Evolutionary conservation across 2,113 vertebrate genomes (phyloP).

Genomic region (Brachirus orientalis): DNA sequence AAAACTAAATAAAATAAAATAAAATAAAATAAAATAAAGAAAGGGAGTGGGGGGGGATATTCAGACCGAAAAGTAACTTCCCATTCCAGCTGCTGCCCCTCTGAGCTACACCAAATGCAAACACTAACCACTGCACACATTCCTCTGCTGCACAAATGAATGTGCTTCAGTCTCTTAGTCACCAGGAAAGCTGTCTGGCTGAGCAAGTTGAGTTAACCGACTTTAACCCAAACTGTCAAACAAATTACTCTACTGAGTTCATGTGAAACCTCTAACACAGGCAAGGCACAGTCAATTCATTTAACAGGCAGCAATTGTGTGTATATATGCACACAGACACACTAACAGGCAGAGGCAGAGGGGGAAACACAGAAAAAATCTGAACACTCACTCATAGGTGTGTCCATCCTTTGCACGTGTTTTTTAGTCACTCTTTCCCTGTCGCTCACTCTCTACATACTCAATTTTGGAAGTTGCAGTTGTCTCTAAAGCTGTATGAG

Average conservation of each 20-base stretch:
- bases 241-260: slow-evolving; percentile 17
- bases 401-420: slow-evolving; percentile 45
- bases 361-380: slow-evolving; percentile 17
- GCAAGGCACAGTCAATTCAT: slow-evolving; percentile 13
- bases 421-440: slow-evolving; percentile 23
- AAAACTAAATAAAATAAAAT: background rate
- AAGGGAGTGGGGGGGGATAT: background rate
- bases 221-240: slow-evolving; percentile 22
- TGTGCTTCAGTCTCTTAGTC: slow-evolving; percentile 14
- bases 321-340: background rate
- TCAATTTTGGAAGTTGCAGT: slow-evolving; percentile 16
- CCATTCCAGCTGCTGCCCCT: slow-evolving; percentile 21
- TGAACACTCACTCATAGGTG: slow-evolving; percentile 34
- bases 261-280: slow-evolving; percentile 19
- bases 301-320: slow-evolving; percentile 14
- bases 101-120: slow-evolving; percentile 38
- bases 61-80: too few relatives aligned
- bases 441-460: slow-evolving; percentile 31
- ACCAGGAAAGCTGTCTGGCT: slow-evolving; percentile 2
- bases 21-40: background rate
- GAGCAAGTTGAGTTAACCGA: slow-evolving; percentile 13
- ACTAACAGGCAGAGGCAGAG: background rate
- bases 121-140: slow-evolving; percentile 39
- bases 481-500: slow-evolving; percentile 47
- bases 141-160: slow-evolving; percentile 28